Evolutionary conservation across 2,888 invertebrate species (phyloP), one percentile per base, ranked within the genome.

Genomic region (Cordilura impudica): DNA sequence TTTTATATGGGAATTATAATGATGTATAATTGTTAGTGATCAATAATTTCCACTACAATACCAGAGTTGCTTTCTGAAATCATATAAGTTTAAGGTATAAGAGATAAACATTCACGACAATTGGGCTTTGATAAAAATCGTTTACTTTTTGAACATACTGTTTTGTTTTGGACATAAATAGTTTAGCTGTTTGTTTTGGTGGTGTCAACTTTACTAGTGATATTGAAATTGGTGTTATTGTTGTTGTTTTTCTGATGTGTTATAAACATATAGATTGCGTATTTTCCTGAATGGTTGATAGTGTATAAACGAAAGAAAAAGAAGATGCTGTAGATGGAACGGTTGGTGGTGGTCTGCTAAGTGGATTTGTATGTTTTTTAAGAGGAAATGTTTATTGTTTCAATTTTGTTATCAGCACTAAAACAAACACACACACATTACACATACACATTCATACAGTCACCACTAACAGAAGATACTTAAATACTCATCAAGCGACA

Each of bases 341-440:
- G 78, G 72, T 79, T 80, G 78, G 80, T 73, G 82, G 82, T 81
- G 81, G 82, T 79, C 83, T 79, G 81, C 87, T 88, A 87, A 87
- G 87, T 87, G 87, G 87, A 88, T 87, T 87, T 87, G 88, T 87
- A 85, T 87, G 87, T 87, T 87, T 85, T 88, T 82, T 77, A 84
- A 86, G 85, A 85, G 87, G 87, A 87, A 87, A 87, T 88, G 87
- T 87, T 87, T 87, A 87, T 87, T 87, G 88, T 87, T 88, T 88
- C 88, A 88, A 87, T 87, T 86, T 88, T 88, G 87, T 87, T 87
- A 87, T 87, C 87, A 87, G 84, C 80, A 87, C 85, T 86, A 88
- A 75, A 87, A 87, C 87, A 86, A 82, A 83, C 78, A 61, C 35
- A 66, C 75, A 71, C 70, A 51, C 58, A 78, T 77, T 51, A n/a